Conservation (phyloP, 2,888 invertebrate species). For the Drosophila neotestacea region DNA sequence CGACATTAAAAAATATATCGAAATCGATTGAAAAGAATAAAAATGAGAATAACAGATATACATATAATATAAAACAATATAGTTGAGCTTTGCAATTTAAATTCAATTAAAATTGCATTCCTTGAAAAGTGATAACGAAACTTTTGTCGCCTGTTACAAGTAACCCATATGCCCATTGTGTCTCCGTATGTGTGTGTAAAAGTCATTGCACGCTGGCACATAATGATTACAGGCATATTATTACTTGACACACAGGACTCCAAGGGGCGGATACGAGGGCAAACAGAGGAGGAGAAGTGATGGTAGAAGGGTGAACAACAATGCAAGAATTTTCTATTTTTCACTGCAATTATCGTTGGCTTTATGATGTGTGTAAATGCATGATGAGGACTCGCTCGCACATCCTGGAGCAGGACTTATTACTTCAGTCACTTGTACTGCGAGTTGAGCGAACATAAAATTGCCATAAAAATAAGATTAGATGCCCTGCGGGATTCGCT, state of each 20-base stretch:
- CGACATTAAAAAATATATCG: slow-evolving; percentile 19
- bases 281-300: not conserved
- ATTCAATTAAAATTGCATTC: not conserved
- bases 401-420: slow-evolving; percentile 23
- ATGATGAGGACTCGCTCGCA: slow-evolving; percentile 34
- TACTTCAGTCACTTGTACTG: slow-evolving; percentile 30
- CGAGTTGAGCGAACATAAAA: slow-evolving; percentile 49
- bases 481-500: slow-evolving; percentile 59
- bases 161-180: slow-evolving; percentile 17
- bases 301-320: slow-evolving; percentile 33
- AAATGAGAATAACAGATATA: not conserved
- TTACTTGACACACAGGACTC: slow-evolving; percentile 58
- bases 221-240: slow-evolving; percentile 71
- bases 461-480: slow-evolving; percentile 65
- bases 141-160: slow-evolving; percentile 34
- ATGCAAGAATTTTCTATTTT: slow-evolving; percentile 64
- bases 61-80: too few relatives aligned
- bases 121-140: not conserved
- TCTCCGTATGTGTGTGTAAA: slow-evolving; percentile 11
- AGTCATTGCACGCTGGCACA: slow-evolving; percentile 68
- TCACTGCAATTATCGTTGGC: slow-evolving; percentile 64
- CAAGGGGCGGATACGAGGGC: slow-evolving; percentile 7
- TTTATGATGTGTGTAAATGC: slow-evolving; percentile 67
- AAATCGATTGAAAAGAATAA: not conserved
- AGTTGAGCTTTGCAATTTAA: not conserved